Percentiles rank a stretch among this genome's conserved stretches.
phyloP scores from a whole-genome alignment of 2,797 vertebrate species.

The Helicolenus hilgendorfi region DNA sequence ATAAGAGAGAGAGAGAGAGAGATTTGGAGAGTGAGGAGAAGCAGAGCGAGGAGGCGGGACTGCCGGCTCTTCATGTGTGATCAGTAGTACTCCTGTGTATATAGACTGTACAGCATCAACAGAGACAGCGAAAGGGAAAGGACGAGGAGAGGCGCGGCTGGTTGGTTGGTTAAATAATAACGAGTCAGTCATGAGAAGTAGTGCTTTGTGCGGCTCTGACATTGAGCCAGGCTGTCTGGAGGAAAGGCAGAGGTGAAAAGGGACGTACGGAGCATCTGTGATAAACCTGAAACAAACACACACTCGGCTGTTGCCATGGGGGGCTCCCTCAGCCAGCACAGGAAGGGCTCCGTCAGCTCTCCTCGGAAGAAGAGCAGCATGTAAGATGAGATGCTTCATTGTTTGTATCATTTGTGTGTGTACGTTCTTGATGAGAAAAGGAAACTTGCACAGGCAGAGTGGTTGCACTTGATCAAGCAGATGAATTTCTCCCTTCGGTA shows the following conservation, averaged over 20 bases:
- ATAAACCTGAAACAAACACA: slow-evolving; percentile 46
- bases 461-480: background rate
- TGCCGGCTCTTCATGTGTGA: slow-evolving; percentile 57
- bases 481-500: background rate
- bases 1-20: background rate
- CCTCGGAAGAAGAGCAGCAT: slow-evolving; percentile 83
- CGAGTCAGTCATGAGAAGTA: slow-evolving; percentile 52
- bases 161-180: slow-evolving; percentile 10
- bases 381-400: slow-evolving; percentile 75
- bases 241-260: slow-evolving; percentile 63
- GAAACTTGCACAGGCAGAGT: background rate
- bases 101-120: slow-evolving; percentile 46
- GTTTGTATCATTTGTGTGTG: slow-evolving; percentile 23
- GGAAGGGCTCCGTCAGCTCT: slow-evolving; percentile 78
- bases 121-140: slow-evolving; percentile 3
- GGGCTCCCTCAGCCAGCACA: slow-evolving; percentile 83
- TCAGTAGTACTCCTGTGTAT: slow-evolving; percentile 46
- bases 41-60: slow-evolving; percentile 75
- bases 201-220: background rate
- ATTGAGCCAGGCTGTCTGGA: slow-evolving; percentile 22
- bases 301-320: slow-evolving; percentile 79
- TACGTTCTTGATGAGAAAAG: background rate
- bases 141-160: slow-evolving; percentile 2
- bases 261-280: slow-evolving; percentile 42
- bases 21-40: slow-evolving; percentile 38